phyloP scores from a whole-genome alignment of 1,140 invertebrate species.

The Stenopsyche tienmushanensis region DNA sequence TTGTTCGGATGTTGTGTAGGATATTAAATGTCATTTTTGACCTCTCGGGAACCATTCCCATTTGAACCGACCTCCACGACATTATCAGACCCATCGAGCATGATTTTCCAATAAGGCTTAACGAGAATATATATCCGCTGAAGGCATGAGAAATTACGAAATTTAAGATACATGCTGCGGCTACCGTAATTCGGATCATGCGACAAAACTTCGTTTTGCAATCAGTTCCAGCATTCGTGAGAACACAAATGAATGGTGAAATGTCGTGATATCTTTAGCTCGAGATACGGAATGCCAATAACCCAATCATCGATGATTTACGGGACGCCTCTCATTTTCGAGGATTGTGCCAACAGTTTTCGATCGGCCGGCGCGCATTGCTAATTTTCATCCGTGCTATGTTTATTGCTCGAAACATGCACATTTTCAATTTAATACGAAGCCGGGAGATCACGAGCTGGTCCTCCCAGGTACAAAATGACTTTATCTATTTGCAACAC shows the following conservation, averaged over 20 bases:
- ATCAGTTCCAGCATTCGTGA: background rate
- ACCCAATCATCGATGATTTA: background rate
- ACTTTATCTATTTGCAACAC: constrained; percentile 6
- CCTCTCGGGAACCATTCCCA: background rate
- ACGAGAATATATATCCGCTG: background rate
- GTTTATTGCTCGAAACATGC: background rate
- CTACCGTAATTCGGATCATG: background rate
- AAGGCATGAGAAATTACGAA: constrained; percentile 4
- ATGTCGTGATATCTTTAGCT: background rate
- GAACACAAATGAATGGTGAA: constrained; percentile 1
- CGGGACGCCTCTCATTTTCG: too few relatives aligned
- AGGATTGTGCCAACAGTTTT: too few relatives aligned
- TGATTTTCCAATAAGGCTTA: constrained; percentile 7
- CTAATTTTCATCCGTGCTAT: too few relatives aligned
- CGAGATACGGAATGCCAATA: background rate
- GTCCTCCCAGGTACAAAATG: too few relatives aligned
- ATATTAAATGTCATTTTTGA: background rate
- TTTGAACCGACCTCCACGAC: background rate
- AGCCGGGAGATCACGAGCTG: background rate
- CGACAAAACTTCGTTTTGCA: background rate
- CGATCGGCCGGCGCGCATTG: too few relatives aligned
- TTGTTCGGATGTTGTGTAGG: too few relatives aligned
- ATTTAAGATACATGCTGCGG: background rate
- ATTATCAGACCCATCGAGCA: background rate
- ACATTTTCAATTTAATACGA: background rate